Conservation (phyloP, 2,888 invertebrate species). For the Tetramorium bicarinatum region DNA sequence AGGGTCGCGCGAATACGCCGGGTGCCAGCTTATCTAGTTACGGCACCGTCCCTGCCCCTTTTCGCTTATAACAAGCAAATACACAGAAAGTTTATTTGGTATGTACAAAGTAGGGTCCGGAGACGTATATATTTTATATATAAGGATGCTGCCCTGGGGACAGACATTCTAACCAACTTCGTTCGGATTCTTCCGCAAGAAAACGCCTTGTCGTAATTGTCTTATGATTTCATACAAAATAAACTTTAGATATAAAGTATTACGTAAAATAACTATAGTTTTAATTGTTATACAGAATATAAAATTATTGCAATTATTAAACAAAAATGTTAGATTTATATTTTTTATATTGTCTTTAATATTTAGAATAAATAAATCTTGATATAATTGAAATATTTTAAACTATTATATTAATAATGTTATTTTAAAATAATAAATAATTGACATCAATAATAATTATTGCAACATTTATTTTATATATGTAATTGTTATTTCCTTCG, state of each 20-base stretch:
- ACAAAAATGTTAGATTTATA: neutral
- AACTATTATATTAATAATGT: neutral
- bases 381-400: neutral
- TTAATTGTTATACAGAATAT: neutral
- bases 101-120: neutral
- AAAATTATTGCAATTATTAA: neutral
- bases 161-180: neutral
- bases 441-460: neutral
- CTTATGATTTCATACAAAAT: neutral
- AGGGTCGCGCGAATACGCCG: neutral
- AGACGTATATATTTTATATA: neutral
- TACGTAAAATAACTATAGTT: neutral
- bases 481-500: neutral
- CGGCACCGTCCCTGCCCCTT: neutral
- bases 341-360: neutral
- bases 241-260: neutral
- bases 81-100: slow-evolving; percentile 28
- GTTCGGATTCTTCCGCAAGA: neutral
- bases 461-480: neutral
- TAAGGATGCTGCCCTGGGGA: neutral
- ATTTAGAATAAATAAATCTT: neutral
- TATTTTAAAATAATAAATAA: neutral
- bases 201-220: neutral
- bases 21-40: neutral
- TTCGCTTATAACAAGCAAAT: slow-evolving; percentile 17